Evolutionary conservation across 1,140 invertebrate genomes (phyloP).

Genomic region (Leptopilina boulardi): DNA sequence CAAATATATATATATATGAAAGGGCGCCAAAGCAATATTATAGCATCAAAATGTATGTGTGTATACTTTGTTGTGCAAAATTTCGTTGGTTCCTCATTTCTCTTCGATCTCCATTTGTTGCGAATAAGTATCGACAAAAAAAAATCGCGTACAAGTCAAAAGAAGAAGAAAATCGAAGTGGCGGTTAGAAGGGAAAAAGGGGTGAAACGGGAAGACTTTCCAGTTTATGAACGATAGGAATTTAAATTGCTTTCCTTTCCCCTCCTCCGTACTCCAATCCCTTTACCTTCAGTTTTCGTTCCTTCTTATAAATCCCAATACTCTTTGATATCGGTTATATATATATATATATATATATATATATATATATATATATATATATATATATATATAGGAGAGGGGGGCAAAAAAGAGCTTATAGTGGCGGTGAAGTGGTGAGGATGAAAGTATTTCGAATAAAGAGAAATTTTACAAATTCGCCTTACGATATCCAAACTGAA

Average conservation of each 20-base stretch:
- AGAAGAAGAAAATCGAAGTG: constrained; percentile 43
- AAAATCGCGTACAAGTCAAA: constrained; percentile 4
- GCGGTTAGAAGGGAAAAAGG: neutral
- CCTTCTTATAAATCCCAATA: constrained; percentile 67
- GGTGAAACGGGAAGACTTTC: constrained; percentile 49
- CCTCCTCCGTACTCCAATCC: constrained; percentile 35
- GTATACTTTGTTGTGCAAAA: constrained; percentile 14
- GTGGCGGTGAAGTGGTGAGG: constrained; percentile 6
- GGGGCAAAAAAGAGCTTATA: too few relatives aligned
- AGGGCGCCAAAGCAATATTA: neutral
- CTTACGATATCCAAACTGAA: neutral
- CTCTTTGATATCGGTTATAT: constrained; percentile 59
- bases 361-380: constrained; percentile 23
- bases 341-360: constrained; percentile 23
- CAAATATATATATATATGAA: too few relatives aligned
- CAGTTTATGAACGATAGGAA: constrained; percentile 69
- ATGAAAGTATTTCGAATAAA: constrained; percentile 37
- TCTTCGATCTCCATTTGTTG: constrained; percentile 7
- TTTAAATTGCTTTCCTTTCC: constrained; percentile 66
- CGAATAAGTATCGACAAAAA: constrained; percentile 12
- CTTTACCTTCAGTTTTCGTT: constrained; percentile 55
- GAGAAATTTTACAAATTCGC: constrained; percentile 23
- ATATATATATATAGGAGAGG: constrained; percentile 12
- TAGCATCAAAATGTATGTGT: neutral
- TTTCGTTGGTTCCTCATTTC: neutral